Base-by-base conservation (phyloP, 1,140 invertebrate genomes). In the Oryctes rhinoceros region DNA sequence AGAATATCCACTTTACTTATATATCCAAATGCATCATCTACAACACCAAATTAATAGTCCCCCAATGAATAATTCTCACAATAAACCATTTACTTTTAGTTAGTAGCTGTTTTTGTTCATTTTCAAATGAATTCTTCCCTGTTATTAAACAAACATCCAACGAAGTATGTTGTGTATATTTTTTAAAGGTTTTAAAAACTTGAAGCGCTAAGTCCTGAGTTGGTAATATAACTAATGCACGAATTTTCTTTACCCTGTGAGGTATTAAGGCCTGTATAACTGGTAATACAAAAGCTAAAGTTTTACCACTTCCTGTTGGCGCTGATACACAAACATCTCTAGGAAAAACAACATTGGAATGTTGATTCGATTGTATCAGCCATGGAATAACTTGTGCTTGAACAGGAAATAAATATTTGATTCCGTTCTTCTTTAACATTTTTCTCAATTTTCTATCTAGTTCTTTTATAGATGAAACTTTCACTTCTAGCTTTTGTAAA, bases 261-360 rank as follows among this genome's bases (percentile, higher is more conserved):
- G 81, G 88, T 84, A 89, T 91, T 82, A 84, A 85, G 84, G 91
- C 90, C 88, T 99, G 96, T 74, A 99, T 89, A 75, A 99, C 93
- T 13, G 98, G 98, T 79, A 99, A 88, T 80, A 96, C 96, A 91
- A 96, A 99, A 5, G 97, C 94, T 75, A 99, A 88, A 0, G 98
- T 99, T 91, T 99, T 99, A 10, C 98, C 98, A 91, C 97, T 98
- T 11, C 98, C 98, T 15, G 98, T 99, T 24, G 98, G 97, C 62
- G 98, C 97, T 30, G 97, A 98, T 49, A 99, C 95, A 90, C 98
- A 99, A n/a, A 98, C 90, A 88, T 99, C 98, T 82, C 92, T 90
- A 0, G 94, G 94, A 87, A 94, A 92, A 81, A 92, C 91, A 1
- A 89, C 87, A 80, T 88, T 84, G 53, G 92, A 90, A 80, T 91